Evolutionary conservation across 2,797 vertebrate species (phyloP), one percentile per base, ranked within the genome.

Genomic region (Heteromormyrus szaboi): DNA sequence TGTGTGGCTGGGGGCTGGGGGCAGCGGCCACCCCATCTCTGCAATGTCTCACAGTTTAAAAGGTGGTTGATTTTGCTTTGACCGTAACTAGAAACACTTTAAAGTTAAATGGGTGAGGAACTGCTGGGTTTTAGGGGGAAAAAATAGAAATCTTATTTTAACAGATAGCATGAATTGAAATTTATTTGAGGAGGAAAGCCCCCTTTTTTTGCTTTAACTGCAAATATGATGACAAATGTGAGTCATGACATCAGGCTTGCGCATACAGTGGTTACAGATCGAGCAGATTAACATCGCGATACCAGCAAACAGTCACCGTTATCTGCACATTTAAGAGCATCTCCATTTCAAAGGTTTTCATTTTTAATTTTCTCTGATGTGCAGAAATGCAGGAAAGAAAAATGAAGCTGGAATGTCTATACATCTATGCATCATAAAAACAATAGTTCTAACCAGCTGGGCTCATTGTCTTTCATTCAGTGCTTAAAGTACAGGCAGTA

Each of bases 141-240:
- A 44, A 44, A 79, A 46, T 11, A 22, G 37, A 46, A 41, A 46
- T 46, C 76, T 19, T 72, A 17, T 46, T 46, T 81, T 81, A 46
- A 46, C 41, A 9, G 41, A 81, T n/a, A 3, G 41, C 76, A 22
- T 9, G 41, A 46, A 46, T 0, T 46, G 41, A 81, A 19, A 81
- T 81, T n/a, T 46, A 44, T 44, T 46, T 79, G 72, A 19, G 19
- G 41, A 81, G 41, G 76, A 46, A 81, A 81, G 4, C 19, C 76
- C 76, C 76, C 33, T 65, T 81, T 81, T 46, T 46, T 19, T 44
- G 41, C 19, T 81, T 46, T 81, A 81, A 22, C 41, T 81, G 76
- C 76, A n/a, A 81, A n/a, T 81, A 46, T 46, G 76, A 81, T 46
- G 76, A 81, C 76, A 81, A 46, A 46, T 81, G 76, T 46, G 76